Evolutionary conservation across 2,888 invertebrate genomes (phyloP).

Genomic region (Athalia cordata): DNA sequence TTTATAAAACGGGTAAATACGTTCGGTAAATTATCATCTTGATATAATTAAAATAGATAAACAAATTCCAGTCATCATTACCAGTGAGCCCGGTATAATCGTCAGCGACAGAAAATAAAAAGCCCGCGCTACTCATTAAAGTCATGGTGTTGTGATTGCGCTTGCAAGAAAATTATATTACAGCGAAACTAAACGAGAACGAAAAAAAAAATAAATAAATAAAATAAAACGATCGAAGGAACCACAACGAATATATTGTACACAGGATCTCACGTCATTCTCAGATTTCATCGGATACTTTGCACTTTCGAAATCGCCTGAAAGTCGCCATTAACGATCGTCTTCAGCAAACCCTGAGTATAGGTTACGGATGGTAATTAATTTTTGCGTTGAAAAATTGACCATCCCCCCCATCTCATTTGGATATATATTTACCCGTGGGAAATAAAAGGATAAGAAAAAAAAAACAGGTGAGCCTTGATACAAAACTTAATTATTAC

Average conservation of each 20-base stretch:
- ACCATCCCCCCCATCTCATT: constrained; percentile 17
- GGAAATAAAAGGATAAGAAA: neutral
- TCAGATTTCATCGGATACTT: neutral
- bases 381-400: constrained; percentile 37
- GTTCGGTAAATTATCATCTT: too few species aligned
- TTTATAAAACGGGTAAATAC: too few species aligned
- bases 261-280: neutral
- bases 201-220: neutral
- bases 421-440: constrained; percentile 35
- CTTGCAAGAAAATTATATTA: too few species aligned
- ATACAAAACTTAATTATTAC: neutral
- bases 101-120: too few species aligned
- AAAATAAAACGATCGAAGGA: neutral
- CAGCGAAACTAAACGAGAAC: neutral
- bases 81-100: too few species aligned
- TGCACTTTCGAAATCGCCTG: neutral
- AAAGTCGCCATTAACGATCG: neutral
- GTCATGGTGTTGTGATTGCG: too few species aligned
- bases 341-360: neutral
- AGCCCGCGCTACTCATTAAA: too few species aligned
- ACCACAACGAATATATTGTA: neutral
- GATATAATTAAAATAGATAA: too few species aligned
- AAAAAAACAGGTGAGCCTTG: constrained; percentile 34
- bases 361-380: constrained; percentile 13
- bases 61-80: too few species aligned